Evolutionary conservation across 2,888 invertebrate genomes (phyloP).

Genomic region (Drosophila ochracea): DNA sequence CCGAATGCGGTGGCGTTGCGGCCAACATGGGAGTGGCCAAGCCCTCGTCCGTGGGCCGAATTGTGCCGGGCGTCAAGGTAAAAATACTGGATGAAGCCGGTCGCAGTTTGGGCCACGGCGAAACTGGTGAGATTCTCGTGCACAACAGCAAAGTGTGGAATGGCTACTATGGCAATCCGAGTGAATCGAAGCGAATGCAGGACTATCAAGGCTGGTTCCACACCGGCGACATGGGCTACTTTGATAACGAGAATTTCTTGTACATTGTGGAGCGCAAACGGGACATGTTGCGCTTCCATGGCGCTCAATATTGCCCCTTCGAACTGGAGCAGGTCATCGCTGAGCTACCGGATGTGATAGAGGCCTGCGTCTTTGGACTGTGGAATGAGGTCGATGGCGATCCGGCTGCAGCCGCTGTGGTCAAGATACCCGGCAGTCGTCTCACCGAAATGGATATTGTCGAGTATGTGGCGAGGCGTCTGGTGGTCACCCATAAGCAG

Average conservation of each 20-base stretch:
- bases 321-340: slow-evolving; percentile 82
- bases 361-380: slow-evolving; percentile 81
- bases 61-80: slow-evolving; percentile 72
- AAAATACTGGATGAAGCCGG: slow-evolving; percentile 82
- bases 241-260: slow-evolving; percentile 82
- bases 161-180: slow-evolving; percentile 83
- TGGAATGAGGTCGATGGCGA: slow-evolving; percentile 82
- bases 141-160: slow-evolving; percentile 75
- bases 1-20: slow-evolving; percentile 77
- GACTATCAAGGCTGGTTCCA: slow-evolving; percentile 83
- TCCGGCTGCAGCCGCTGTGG: slow-evolving; percentile 82
- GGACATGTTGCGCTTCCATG: slow-evolving; percentile 81
- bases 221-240: slow-evolving; percentile 84
- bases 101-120: slow-evolving; percentile 70
- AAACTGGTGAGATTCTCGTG: slow-evolving; percentile 82
- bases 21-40: slow-evolving; percentile 75
- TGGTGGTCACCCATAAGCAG: slow-evolving; percentile 80
- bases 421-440: slow-evolving; percentile 69
- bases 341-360: slow-evolving; percentile 77
- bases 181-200: slow-evolving; percentile 75
- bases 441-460: slow-evolving; percentile 79
- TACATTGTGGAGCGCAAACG: slow-evolving; percentile 80
- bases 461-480: slow-evolving; percentile 77
- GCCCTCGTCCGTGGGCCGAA: slow-evolving; percentile 77
- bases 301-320: slow-evolving; percentile 80